These are phyloP conservation scores for Synodontis membranacea DNA, from an alignment of 2,113 vertebrate genomes.

Conservation along the genomic window DNA sequence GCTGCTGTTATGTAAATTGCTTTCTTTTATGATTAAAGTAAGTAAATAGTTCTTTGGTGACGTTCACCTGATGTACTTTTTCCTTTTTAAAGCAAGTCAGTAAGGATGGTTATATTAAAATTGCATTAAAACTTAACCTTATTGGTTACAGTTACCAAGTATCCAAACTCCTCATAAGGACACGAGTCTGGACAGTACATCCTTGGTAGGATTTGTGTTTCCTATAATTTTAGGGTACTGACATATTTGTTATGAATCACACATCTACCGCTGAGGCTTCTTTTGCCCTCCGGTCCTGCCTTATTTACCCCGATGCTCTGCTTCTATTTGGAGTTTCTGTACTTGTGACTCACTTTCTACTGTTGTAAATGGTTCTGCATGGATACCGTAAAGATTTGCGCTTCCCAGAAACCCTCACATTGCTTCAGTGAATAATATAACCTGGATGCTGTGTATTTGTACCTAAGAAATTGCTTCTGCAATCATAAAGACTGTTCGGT, in stretches of 20 bases:
- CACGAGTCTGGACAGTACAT: background rate
- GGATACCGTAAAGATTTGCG: background rate
- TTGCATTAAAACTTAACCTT: background rate
- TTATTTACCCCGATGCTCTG: background rate
- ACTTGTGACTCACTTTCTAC: background rate
- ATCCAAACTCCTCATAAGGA: conserved; percentile 4
- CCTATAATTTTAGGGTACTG: conserved; percentile 21
- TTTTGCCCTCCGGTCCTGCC: background rate
- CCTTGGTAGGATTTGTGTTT: conserved; percentile 14
- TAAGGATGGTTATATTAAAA: background rate
- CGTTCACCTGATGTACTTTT: background rate
- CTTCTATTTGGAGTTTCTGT: background rate
- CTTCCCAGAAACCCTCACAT: background rate
- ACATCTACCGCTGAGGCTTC: background rate
- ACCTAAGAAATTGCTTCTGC: background rate
- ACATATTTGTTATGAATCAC: conserved; percentile 12
- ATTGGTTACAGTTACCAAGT: background rate
- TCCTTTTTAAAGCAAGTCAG: background rate
- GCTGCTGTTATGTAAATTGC: background rate
- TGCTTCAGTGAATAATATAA: background rate
- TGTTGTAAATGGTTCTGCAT: background rate
- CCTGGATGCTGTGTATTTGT: background rate
- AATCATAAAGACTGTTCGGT: no score
- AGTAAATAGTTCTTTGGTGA: background rate
- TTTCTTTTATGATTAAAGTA: background rate